Base-by-base conservation (phyloP, 2,888 invertebrate genomes). In the Monoplex corrugatus region DNA sequence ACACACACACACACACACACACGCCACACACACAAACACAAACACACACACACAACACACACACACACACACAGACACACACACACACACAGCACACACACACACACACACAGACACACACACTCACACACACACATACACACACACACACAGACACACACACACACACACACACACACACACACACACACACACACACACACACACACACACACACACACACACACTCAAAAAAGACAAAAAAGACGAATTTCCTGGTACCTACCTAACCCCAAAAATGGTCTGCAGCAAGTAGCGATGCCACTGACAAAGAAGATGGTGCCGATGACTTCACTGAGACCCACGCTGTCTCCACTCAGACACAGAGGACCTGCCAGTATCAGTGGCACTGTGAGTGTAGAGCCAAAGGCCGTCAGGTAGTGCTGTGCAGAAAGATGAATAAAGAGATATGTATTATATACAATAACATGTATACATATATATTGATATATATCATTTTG, bases 351-450 rank as follows among this genome's bases (percentile, higher is more conserved):
- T 0, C 94, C 93, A 5, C 96, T 96, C 97, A 98, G 98, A 95
- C 98, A 98, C 28, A 98, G 97, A 0, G 98, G 97, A 0, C 98
- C 98, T 32, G 91, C 90, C 90, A 98, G 96, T 91, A 98, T 97
- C 94, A 98, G 98, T 0, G 98, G 98, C 92, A 98, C 98, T 1
- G 98, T 97, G 10, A 98, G 97, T 63, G 98, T 98, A 0, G 94
- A 93, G 0, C 98, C 98, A 90, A 98, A 98, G 97, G 98, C 98
- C 0, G 98, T 98, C 87, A 95, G 89, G 89, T 94, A 95, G 44
- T 95, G 95, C 95, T 95, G 93, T 35, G 50, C 50, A 8, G 19
- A 50, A n/a, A n/a, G n/a, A n/a, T n/a, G n/a, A n/a, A n/a, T n/a
- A n/a, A n/a, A n/a, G n/a, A n/a, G n/a, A n/a, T n/a, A n/a, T n/a